Evolutionary conservation across 1,140 invertebrate genomes (phyloP), one percentile per base, ranked within the genome.

Genomic region (Notospermus geniculatus): DNA sequence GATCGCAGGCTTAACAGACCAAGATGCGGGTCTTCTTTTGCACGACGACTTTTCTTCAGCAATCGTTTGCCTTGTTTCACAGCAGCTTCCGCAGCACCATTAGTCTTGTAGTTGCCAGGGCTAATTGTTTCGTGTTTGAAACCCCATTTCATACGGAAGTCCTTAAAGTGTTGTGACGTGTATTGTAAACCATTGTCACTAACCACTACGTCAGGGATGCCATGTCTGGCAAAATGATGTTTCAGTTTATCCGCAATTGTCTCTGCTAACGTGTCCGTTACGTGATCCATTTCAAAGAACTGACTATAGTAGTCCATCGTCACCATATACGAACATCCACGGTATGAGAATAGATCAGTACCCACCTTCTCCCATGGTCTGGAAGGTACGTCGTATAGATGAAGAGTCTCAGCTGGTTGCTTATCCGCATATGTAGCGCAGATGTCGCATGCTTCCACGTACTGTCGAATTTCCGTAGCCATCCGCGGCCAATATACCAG

Each of bases 61-160:
- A 36, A 36, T 7, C 15, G 32, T 54, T 70, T 70, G 7, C 60
- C 55, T 22, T 62, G 64, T 25, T 65, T 59, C 13, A 68, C 63
- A 15, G 57, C 59, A 22, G 55, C 56, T 52, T 67, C 68, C 17
- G 62, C 53, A 19, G 62, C 39, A 13, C 68, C 63, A 39, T 70
- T 70, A 11, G 60, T 52, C 41, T 63, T 29, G 0, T 30, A 60
- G 54, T 63, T 53, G 7, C 52, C 7, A 30, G 65, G 68, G 9
- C 60, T 63, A 46, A 52, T 55, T 23, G 65, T 67, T 0, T 46
- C 39, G 52, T 65, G 63, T 19, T 43, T 23, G 27, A 65, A 55
- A 0, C 29, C 1, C 19, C 45, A 65, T 15, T 27, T 19, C 32
- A 57, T 11, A 13, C 19, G 23, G 41, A 65, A 65, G 1, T 27